phyloP scores from a whole-genome alignment of 2,113 vertebrate genomes.

The Tylochromis polylepis region DNA sequence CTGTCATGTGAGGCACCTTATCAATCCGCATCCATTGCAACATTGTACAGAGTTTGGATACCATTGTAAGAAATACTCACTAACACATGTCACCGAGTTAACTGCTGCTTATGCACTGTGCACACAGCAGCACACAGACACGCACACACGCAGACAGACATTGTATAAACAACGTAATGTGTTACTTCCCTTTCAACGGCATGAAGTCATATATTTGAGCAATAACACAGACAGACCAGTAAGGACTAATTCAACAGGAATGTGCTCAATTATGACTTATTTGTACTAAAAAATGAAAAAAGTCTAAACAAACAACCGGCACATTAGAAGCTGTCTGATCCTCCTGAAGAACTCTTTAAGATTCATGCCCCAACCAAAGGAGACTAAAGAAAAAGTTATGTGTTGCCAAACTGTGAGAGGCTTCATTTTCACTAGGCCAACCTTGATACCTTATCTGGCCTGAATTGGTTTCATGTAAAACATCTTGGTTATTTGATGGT shows the following conservation, averaged over 20 bases:
- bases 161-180: neutral
- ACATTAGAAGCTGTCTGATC: rapidly evolving
- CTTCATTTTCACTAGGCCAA: neutral
- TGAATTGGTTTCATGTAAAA: neutral
- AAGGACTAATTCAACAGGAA: neutral
- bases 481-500: neutral
- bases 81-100: neutral
- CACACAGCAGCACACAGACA: neutral
- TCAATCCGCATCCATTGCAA: neutral
- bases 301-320: neutral
- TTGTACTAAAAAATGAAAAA: neutral
- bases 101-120: neutral
- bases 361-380: neutral
- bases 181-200: neutral
- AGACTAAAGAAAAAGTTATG: neutral
- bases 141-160: neutral
- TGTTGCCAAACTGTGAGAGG: neutral
- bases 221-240: neutral
- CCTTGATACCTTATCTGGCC: neutral
- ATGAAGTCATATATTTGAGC: neutral
- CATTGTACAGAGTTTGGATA: neutral
- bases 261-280: neutral
- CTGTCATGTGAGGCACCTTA: neutral
- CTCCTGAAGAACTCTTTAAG: neutral
- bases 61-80: neutral